Evolutionary conservation across 1,140 invertebrate species (phyloP), one percentile per base, ranked within the genome.

Genomic region (Penaeus vannamei): DNA sequence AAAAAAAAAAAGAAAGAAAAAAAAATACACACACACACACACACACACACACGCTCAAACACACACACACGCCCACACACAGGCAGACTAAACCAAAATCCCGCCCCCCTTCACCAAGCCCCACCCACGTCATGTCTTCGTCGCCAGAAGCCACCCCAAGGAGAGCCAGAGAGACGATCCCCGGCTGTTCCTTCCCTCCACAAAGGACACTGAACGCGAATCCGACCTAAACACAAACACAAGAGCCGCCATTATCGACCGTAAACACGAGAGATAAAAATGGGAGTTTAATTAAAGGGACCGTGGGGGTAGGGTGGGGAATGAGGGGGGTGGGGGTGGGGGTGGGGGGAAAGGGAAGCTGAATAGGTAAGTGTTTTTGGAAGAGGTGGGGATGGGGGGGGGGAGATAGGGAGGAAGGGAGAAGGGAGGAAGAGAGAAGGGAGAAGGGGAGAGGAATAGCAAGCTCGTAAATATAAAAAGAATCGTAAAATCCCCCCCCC

Each of bases 11-110:
- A n/a, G n/a, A n/a, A n/a, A n/a, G n/a, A n/a, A n/a, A n/a, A n/a
- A n/a, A n/a, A n/a, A n/a, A n/a, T 84, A 1, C 10, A 72, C 32
- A 5, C 59, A n/a, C n/a, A 36, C 7, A 8, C n/a, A 59, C 53
- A 23, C 20, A 85, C 29, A 61, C 26, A 36, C 26, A 23, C 60
- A 32, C 66, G 32, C n/a, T 69, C 60, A 66, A n/a, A 53, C 23
- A 80, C 46, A 80, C 46, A 80, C 46, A 80, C 46, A 80, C 46
- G 23, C n/a, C 10, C 46, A 80, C n/a, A 80, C 42, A 79, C 10
- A 22, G 42, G 22, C 23, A 69, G 10, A 32, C 26, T 19, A 32
- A 32, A 19, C 42, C 14, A 8, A 19, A 4, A 10, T 1, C 76
- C 42, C 76, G 53, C 76, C 20, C n/a, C 22, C 76, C 42, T n/a